phyloP scores from a whole-genome alignment of 2,113 vertebrate genomes.

The Triplophysa rosa region DNA sequence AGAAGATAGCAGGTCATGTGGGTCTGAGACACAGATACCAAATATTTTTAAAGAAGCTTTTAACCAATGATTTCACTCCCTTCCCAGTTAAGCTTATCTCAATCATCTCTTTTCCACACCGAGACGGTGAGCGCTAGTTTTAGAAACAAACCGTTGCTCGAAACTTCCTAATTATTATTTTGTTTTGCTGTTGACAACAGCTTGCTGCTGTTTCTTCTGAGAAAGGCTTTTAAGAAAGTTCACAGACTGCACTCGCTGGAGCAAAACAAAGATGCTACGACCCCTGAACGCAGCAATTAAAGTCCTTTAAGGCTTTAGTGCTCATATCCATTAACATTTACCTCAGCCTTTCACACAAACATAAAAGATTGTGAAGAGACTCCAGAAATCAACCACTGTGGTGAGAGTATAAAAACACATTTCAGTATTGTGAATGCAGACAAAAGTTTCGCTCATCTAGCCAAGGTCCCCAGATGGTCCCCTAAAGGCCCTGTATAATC shows the following conservation, averaged over 20 bases:
- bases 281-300: slow-evolving; percentile 23
- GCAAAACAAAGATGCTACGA: slow-evolving; percentile 34
- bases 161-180: slow-evolving; percentile 17
- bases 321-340: slow-evolving; percentile 37
- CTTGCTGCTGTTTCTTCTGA: not conserved
- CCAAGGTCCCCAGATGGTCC: not conserved
- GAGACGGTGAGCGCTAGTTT: no score
- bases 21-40: no score
- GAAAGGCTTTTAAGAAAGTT: slow-evolving; percentile 30
- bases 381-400: not conserved
- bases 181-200: not conserved
- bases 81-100: no score
- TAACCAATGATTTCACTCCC: no score
- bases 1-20: no score
- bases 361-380: slow-evolving; percentile 2
- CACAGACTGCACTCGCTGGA: slow-evolving; percentile 12
- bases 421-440: not conserved
- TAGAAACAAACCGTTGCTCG: not conserved
- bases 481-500: not conserved
- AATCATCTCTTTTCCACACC: no score
- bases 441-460: no score
- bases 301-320: slow-evolving; percentile 12
- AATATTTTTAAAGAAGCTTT: no score
- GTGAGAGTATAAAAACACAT: not conserved
- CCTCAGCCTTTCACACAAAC: not conserved